Percentiles rank a stretch among this genome's conserved stretches.
Conservation (phyloP, 2,797 vertebrate genomes). For the Meda fulgida region DNA sequence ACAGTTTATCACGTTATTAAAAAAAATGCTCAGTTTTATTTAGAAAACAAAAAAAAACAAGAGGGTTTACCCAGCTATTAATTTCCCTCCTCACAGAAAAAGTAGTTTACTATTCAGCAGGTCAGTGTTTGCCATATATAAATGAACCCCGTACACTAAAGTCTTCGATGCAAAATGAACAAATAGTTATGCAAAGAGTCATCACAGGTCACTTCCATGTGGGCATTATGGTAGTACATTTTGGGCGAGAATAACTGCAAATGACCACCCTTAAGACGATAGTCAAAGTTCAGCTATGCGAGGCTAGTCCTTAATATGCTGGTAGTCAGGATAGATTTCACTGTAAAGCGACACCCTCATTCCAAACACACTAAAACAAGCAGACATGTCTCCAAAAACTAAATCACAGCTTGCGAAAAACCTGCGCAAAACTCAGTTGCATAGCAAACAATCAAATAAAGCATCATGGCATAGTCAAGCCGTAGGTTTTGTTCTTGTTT, state of each 20-base stretch:
- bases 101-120: not conserved
- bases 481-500: conserved; percentile 21
- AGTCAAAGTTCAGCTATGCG: not conserved
- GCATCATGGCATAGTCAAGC: conserved; percentile 34
- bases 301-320: not conserved
- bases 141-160: not conserved
- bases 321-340: conserved; percentile 21
- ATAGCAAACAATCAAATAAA: conserved; percentile 43
- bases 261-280: not conserved
- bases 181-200: not conserved
- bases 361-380: conserved; percentile 24
- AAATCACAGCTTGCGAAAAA: conserved; percentile 24
- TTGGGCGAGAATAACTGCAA: not conserved
- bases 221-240: not conserved
- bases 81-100: not conserved
- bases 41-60: not conserved
- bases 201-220: not conserved
- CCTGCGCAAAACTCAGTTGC: conserved; percentile 20
- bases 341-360: conserved; percentile 28
- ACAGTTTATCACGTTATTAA: not conserved
- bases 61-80: not conserved
- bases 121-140: not conserved
- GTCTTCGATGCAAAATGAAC: not conserved
- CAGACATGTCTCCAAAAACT: conserved; percentile 22
- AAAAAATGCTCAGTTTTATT: not conserved